Evolutionary conservation across 30 jellyfish, hydroid and myxozoan species (phyloP).

Genomic region (Phacellophora camtschatica): DNA sequence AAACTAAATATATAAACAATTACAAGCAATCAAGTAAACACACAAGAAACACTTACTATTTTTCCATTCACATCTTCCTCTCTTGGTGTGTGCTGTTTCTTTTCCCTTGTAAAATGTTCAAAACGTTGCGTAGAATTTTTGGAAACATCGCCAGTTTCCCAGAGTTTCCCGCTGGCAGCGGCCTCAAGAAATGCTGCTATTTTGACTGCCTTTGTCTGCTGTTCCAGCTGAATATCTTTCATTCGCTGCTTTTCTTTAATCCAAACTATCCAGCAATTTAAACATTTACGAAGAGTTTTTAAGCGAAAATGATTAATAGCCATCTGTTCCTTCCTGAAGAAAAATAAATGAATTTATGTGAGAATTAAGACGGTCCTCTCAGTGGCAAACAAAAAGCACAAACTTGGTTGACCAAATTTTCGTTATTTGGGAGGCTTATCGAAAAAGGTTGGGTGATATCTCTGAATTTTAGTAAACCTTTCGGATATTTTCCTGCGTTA

Average conservation of each 20-base stretch:
- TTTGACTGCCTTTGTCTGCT: constrained; percentile 67
- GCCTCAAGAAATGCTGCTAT: constrained; percentile 89
- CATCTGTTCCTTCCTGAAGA: constrained; percentile 79
- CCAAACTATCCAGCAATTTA: constrained; percentile 67
- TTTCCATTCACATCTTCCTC: neutral
- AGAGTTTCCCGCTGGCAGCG: constrained; percentile 58
- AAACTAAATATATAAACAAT: neutral
- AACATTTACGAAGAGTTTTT: constrained; percentile 46
- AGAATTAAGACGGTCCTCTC: no score
- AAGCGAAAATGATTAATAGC: constrained; percentile 57
- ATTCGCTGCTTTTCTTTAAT: constrained; percentile 33
- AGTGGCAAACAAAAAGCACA: no score
- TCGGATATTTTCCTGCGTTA: no score
- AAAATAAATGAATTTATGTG: neutral
- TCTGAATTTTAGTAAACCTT: no score
- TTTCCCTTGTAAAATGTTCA: neutral
- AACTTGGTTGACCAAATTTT: no score
- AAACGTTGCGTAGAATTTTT: neutral
- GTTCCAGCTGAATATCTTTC: constrained; percentile 49
- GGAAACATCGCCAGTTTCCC: neutral
- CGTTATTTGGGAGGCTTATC: no score
- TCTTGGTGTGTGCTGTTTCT: neutral
- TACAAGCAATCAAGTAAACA: neutral
- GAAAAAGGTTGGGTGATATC: no score
- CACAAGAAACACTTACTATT: neutral